Base-by-base conservation (phyloP, 2,113 vertebrate species). In the Echinops telfairi region DNA sequence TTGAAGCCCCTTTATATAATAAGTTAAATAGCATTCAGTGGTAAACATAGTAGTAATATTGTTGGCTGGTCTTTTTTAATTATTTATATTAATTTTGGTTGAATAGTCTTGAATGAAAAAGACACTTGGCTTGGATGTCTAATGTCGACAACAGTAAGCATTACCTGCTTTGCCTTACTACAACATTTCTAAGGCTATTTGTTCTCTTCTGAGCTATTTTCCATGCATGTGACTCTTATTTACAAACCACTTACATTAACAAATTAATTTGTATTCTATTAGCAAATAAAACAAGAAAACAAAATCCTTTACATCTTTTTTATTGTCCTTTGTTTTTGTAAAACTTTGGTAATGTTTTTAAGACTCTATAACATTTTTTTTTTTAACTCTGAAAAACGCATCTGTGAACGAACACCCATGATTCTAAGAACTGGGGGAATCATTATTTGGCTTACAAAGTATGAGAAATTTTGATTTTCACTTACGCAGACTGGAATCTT, bases 211-310 rank as follows among this genome's bases (percentile, higher is more conserved):
- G 29, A 81, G 27, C 10, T 40, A 38, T 84, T 8, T 10, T 73
- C 62, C 12, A 29, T 88, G 10, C 3, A 7, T 57, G 16, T 82
- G n/a, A 23, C 68, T 90, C 71, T 92, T 77, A 88, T 82, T 78
- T 88, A 90, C 6, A 71, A 92, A 88, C 86, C 79, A 62, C 11
- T 75, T 83, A 9, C 60, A 81, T 76, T 92, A 80, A 38, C 16
- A 89, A 53, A 27, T 58, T 58, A 62, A 14, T 7, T 82, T 70
- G 22, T 70, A 57, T 79, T 88, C 94, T 79, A 83, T 43, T 96
- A 88, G 64, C 33, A 82, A 87, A 73, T 82, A 92, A 88, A 85
- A 76, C 17, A 80, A 75, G 66, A 89, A 91, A 88, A 90, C 17
- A 70, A 40, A 70, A 64, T 2, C 2, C 6, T 79, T 31, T 95